These are phyloP conservation scores for Monodelphis domestica DNA, from an alignment of 2,797 vertebrate species.

Conservation along the genomic window DNA sequence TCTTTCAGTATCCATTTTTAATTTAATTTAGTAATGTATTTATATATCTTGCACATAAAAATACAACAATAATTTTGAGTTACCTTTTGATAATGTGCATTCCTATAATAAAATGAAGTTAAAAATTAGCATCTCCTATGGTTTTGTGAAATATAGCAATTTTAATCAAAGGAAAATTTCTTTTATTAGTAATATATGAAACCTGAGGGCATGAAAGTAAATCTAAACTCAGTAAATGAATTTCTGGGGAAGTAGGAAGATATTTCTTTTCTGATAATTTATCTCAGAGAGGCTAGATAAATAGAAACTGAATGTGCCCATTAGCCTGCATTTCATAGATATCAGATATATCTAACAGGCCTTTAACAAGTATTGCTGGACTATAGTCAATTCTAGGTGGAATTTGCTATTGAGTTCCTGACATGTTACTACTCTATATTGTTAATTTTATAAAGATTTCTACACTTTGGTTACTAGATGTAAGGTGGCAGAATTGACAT, in stretches of 20 bases:
- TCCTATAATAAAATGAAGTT: not conserved
- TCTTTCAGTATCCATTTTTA: not conserved
- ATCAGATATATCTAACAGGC: not conserved
- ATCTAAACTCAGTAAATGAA: not conserved
- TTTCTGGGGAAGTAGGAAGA: not conserved
- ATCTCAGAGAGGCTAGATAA: not conserved
- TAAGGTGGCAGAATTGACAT: not conserved
- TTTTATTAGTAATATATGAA: not conserved
- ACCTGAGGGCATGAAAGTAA: not conserved
- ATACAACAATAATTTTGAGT: slow-evolving; percentile 3
- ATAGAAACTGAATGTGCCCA: not conserved
- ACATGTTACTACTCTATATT: not conserved
- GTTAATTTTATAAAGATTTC: not conserved
- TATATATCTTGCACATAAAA: not conserved
- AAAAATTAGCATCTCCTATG: not conserved
- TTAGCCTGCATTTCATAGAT: not conserved
- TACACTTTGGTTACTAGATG: not conserved
- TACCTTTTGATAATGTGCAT: not conserved
- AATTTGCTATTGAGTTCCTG: not conserved
- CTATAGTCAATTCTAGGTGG: not conserved
- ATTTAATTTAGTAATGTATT: slow-evolving; percentile 2
- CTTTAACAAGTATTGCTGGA: not conserved
- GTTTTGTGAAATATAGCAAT: not conserved
- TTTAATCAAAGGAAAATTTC: not conserved
- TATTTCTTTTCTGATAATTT: not conserved